Evolutionary conservation across 2,797 vertebrate species (phyloP).

Genomic region (Pipistrellus pygmaeus): DNA sequence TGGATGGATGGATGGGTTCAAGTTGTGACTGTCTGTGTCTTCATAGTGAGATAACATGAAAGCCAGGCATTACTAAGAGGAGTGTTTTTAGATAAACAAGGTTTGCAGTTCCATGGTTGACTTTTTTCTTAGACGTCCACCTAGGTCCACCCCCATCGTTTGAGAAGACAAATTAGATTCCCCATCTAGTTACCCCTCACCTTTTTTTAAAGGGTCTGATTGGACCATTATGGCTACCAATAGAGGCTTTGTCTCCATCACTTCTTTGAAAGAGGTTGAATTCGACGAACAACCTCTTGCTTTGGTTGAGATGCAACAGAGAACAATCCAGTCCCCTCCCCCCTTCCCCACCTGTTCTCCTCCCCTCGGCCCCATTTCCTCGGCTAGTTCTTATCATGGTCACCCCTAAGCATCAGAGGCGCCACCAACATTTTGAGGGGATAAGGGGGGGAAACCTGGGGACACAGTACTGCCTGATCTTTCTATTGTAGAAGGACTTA

Average conservation of each 20-base stretch:
- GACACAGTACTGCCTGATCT: neutral
- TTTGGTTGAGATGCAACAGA: neutral
- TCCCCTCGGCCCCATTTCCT: neutral
- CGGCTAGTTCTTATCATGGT: neutral
- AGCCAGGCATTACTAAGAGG: neutral
- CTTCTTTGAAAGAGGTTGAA: neutral
- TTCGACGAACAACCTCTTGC: neutral
- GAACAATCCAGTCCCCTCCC: neutral
- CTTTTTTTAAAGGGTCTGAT: neutral
- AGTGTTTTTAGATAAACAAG: neutral
- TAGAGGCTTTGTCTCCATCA: neutral
- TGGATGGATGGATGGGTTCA: neutral
- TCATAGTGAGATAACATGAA: slow-evolving; percentile 37
- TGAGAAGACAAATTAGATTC: neutral
- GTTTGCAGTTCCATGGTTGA: neutral
- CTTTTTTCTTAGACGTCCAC: neutral
- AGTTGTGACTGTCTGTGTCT: neutral
- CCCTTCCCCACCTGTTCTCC: neutral
- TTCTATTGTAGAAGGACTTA: neutral
- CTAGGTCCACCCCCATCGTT: neutral
- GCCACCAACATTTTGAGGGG: neutral
- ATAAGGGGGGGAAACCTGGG: neutral
- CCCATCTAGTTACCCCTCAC: neutral
- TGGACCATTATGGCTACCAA: neutral
- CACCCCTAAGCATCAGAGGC: neutral